phyloP scores from a whole-genome alignment of 35 echinoderm and acorn worm species.

The Antedon bifida region DNA sequence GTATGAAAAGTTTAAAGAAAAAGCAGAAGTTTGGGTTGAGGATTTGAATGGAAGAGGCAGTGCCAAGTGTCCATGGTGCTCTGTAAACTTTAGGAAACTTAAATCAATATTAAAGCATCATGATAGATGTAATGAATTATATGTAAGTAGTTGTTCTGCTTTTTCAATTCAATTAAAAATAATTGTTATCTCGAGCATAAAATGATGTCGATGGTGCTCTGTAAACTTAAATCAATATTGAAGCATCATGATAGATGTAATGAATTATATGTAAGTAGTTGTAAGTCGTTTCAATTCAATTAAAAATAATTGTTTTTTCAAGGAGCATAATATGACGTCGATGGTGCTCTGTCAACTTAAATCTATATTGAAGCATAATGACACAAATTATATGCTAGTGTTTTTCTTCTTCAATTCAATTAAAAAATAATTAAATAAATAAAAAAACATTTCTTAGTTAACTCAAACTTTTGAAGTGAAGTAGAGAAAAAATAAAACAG shows the following conservation, averaged over 20 bases:
- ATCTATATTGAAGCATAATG: no score
- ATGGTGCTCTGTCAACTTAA: no score
- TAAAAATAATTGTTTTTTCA: background rate
- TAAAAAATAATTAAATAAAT: no score
- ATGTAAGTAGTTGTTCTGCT: background rate
- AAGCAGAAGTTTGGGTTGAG: background rate
- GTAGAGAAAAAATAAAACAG: no score
- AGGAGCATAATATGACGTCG: background rate
- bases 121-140: background rate
- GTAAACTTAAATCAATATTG: background rate
- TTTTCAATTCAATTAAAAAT: background rate
- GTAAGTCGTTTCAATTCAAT: background rate
- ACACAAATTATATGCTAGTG: no score
- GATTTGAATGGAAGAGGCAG: background rate
- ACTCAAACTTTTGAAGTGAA: no score
- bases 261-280: background rate
- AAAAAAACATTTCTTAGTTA: no score
- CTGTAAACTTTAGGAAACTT: background rate
- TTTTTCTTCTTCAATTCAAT: no score
- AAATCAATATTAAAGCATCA: background rate
- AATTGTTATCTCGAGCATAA: background rate
- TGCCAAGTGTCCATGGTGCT: background rate
- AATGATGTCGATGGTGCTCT: background rate
- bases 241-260: background rate
- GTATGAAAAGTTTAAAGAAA: background rate